These are phyloP conservation scores for Fragariocoptes setiger DNA, from an alignment of 1,140 invertebrate genomes.

Conservation along the genomic window DNA sequence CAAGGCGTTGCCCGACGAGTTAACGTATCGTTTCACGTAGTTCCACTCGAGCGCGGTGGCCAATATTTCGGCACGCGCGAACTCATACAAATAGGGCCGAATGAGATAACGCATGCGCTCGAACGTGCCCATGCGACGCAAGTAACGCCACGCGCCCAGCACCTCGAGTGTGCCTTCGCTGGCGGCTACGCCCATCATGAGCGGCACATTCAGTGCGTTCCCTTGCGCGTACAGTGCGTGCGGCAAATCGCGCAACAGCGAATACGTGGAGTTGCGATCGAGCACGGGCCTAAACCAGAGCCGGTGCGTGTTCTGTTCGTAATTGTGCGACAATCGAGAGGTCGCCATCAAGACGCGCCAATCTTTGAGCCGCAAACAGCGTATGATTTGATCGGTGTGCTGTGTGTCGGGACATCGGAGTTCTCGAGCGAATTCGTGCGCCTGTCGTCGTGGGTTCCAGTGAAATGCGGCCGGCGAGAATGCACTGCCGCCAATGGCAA, in stretches of 20 bases:
- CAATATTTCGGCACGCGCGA: slow-evolving; percentile 7
- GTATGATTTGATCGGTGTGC: slow-evolving; percentile 3
- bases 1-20: not conserved
- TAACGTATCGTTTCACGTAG: slow-evolving; percentile 6
- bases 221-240: slow-evolving; percentile 13
- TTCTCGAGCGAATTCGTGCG: slow-evolving; percentile 6
- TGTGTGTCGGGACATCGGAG: slow-evolving; percentile 7
- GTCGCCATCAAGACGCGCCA: slow-evolving; percentile 1
- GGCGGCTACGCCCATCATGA: slow-evolving; percentile 15
- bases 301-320: not conserved
- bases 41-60: slow-evolving; percentile 5
- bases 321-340: not conserved
- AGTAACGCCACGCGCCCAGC: slow-evolving; percentile 1
- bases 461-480: slow-evolving; percentile 12
- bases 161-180: slow-evolving; percentile 9
- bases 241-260: slow-evolving; percentile 14
- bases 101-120: slow-evolving; percentile 5
- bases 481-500: slow-evolving; percentile 10
- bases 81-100: slow-evolving; percentile 7
- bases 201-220: slow-evolving; percentile 13
- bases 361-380: slow-evolving; percentile 9
- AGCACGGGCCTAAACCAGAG: slow-evolving; percentile 14
- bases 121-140: not conserved
- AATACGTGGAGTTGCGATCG: slow-evolving; percentile 13
- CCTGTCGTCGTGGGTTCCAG: slow-evolving; percentile 7